Base-by-base conservation (phyloP, 2,113 vertebrate genomes). In the Condylura cristata region DNA sequence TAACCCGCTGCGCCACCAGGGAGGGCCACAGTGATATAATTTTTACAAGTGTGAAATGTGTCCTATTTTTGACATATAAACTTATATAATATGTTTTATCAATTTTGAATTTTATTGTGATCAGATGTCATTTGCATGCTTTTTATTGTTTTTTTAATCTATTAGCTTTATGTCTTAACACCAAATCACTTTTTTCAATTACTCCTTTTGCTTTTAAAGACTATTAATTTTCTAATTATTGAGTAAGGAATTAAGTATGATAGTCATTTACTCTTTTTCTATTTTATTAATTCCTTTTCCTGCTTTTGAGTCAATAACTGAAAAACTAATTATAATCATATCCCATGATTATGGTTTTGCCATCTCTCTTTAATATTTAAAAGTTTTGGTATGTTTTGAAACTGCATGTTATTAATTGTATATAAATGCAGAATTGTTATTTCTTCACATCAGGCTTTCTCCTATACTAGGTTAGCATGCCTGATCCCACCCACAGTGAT, bases 261-360 rank as follows among this genome's bases (percentile, higher is more conserved):
- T 22, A 11, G 90, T 44, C 34, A 85, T 10, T 71, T 13, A 76
- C 34, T 39, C 6, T 79, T 56, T 4, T 79, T 85, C 34, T 56
- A 10, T 86, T 86, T 86, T 86, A 60, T 48, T 72, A 48, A 81
- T 66, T 60, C 39, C 86, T 86, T 91, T n/a, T n/a, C n/a, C 39
- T 58, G 0, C 39, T 51, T 48, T n/a, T 86, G 46, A 74, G 14
- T 91, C n/a, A 86, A 2, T 71, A 63, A 41, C 24, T 78, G 74
- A 90, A 65, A 80, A 48, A 46, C 58, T 37, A 86, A 37, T 79
- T 80, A 28, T 32, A 58, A 74, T 81, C 39, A 13, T 72, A 65
- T 11, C 7, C 10, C 11, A 10, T 74, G 24, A 63, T 41, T 86
- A 24, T n/a, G 56, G 8, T 90, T 85, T 85, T 53, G 24, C 24